Evolutionary conservation across 2,888 invertebrate genomes (phyloP).

Genomic region (Xestobium rufovillosum): DNA sequence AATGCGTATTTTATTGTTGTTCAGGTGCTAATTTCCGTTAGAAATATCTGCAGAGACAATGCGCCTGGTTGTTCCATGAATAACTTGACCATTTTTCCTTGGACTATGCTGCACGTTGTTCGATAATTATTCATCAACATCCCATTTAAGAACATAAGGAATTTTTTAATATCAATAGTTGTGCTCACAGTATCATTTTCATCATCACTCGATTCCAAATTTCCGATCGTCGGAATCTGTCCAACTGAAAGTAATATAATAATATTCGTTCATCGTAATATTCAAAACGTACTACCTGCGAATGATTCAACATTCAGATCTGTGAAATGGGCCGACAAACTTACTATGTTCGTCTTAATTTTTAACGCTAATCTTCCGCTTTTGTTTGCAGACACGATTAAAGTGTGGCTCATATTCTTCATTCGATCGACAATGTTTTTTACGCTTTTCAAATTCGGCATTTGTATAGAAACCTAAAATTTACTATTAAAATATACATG

Average conservation of each 20-base stretch:
- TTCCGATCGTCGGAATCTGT: conserved; percentile 18
- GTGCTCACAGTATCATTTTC: conserved; percentile 48
- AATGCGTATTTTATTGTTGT: too few species aligned
- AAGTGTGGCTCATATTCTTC: conserved; percentile 66
- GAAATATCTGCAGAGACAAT: conserved; percentile 71
- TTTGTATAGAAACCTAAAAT: conserved; percentile 64
- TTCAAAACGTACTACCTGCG: conserved; percentile 42
- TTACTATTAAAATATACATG: conserved; percentile 15
- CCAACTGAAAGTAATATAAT: conserved; percentile 27
- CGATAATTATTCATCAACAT: conserved; percentile 67
- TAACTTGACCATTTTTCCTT: conserved; percentile 66
- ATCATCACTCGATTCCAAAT: conserved; percentile 43
- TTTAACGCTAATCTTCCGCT: conserved; percentile 64
- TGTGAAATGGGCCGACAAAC: conserved; percentile 73
- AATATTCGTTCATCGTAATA: neutral
- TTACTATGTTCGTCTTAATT: conserved; percentile 73
- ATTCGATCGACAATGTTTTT: conserved; percentile 76
- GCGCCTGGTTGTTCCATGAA: conserved; percentile 66
- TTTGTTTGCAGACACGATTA: conserved; percentile 65
- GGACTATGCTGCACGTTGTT: conserved; percentile 70
- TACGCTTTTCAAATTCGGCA: conserved; percentile 70
- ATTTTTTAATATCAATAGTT: conserved; percentile 69
- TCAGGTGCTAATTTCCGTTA: conserved; percentile 66
- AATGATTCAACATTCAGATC: conserved; percentile 59
- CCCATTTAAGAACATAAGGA: conserved; percentile 70